A percentile compares a stretch with the other conserved stretches of the same genome.
Evolutionary conservation across 2,113 vertebrate species (phyloP).

Genomic region (Thunnus maccoyii): DNA sequence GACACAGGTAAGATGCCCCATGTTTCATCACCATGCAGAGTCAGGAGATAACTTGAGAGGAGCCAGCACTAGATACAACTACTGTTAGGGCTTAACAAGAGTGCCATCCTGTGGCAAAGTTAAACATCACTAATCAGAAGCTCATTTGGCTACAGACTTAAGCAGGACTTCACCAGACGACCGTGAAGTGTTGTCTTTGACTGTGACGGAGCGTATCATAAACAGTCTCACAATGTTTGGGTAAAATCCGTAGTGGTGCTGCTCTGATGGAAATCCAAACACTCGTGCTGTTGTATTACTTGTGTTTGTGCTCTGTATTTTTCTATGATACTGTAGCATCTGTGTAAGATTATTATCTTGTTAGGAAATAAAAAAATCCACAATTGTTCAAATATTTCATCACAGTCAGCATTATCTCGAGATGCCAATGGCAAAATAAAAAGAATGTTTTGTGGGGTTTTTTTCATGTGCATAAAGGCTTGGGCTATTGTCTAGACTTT

Average conservation of each 20-base stretch:
- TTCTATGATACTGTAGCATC: too few relatives aligned
- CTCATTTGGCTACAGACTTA: not conserved
- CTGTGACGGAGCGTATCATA: not conserved
- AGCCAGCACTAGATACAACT: not conserved
- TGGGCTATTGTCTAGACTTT: too few relatives aligned
- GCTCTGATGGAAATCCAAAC: slow-evolving; percentile 3
- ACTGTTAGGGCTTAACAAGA: slow-evolving; percentile 74
- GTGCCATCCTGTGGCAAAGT: slow-evolving; percentile 84
- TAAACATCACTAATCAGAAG: slow-evolving; percentile 58
- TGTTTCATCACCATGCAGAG: not conserved
- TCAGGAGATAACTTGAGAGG: slow-evolving; percentile 12
- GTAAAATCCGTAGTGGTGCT: not conserved
- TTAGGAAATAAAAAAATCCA: too few relatives aligned
- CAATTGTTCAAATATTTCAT: not conserved
- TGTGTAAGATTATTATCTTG: too few relatives aligned
- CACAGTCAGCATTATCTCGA: not conserved
- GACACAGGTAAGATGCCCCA: not conserved
- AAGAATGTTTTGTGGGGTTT: not conserved
- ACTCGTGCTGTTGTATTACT: not conserved
- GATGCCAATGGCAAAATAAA: not conserved
- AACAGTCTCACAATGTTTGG: not conserved
- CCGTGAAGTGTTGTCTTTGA: not conserved
- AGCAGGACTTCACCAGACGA: slow-evolving; percentile 3
- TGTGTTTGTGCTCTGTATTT: not conserved
- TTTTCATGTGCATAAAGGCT: not conserved